phyloP scores from a whole-genome alignment of 2,888 invertebrate genomes.

The Masnerella sp. region DNA sequence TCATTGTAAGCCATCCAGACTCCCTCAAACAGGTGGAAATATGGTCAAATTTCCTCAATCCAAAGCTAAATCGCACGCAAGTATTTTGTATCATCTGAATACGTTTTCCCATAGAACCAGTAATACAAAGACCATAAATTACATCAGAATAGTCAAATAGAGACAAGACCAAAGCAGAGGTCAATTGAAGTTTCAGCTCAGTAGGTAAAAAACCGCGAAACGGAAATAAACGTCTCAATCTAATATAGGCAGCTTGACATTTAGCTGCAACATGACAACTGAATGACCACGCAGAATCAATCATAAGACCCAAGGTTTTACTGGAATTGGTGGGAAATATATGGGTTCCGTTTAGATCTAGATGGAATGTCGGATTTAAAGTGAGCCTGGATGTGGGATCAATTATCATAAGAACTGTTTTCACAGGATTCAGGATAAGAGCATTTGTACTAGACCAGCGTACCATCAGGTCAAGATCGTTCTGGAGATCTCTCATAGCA shows the following conservation, averaged over 20 bases:
- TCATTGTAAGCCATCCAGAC: no score
- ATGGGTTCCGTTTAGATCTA: not conserved
- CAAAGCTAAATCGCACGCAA: no score
- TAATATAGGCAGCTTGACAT: not conserved
- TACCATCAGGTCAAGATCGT: not conserved
- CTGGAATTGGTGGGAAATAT: not conserved
- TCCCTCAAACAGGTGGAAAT: no score
- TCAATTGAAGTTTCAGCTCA: not conserved
- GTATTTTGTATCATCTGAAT: no score
- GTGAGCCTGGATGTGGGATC: not conserved
- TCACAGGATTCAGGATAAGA: not conserved
- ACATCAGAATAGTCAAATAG: no score
- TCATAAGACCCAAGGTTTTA: not conserved
- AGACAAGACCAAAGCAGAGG: no score
- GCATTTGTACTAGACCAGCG: not conserved
- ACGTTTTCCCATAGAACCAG: no score
- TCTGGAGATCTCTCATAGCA: not conserved
- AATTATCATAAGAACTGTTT: not conserved
- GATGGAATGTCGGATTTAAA: not conserved
- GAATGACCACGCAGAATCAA: not conserved
- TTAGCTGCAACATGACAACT: not conserved
- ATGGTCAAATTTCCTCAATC: no score
- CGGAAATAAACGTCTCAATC: not conserved
- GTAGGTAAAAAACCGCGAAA: conserved; percentile 1
- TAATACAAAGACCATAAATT: no score